Evolutionary conservation across 1,140 invertebrate species (phyloP).

Genomic region (Saccostrea echinata): DNA sequence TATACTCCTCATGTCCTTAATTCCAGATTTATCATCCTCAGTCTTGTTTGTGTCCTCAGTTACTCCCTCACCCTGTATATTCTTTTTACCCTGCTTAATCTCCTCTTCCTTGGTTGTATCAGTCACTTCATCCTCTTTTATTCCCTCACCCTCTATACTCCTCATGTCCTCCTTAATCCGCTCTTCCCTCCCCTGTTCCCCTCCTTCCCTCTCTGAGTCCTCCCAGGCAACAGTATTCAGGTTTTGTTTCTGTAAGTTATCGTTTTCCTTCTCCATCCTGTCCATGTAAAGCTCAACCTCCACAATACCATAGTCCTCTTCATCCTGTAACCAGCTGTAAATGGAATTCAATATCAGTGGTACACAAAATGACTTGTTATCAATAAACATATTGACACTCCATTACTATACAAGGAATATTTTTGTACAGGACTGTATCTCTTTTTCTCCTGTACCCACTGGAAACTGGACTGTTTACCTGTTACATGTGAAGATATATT

Average conservation of each 20-base stretch:
- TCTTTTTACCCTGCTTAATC: background rate
- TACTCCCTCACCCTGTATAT: no score
- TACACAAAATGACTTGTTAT: no score
- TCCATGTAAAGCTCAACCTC: constrained; percentile 57
- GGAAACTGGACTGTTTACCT: constrained; percentile 56
- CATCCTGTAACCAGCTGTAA: constrained; percentile 51
- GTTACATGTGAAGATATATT: constrained; percentile 68
- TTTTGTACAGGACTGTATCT: background rate
- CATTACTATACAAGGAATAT: no score
- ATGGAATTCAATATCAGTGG: background rate
- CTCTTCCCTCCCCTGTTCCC: background rate
- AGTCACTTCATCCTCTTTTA: background rate
- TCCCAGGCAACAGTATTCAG: background rate
- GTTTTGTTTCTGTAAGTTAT: background rate
- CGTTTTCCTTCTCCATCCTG: constrained; percentile 53
- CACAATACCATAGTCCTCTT: constrained; percentile 47
- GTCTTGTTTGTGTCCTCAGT: no score
- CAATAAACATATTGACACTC: no score
- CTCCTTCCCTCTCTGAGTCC: background rate
- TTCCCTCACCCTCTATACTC: no score
- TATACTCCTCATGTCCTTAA: background rate
- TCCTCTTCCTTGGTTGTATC: no score
- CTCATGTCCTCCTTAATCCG: no score
- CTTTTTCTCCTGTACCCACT: background rate
- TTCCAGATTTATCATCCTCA: no score